Evolutionary conservation across 2,113 vertebrate genomes (phyloP).

Genomic region (Coregonus clupeaformis): DNA sequence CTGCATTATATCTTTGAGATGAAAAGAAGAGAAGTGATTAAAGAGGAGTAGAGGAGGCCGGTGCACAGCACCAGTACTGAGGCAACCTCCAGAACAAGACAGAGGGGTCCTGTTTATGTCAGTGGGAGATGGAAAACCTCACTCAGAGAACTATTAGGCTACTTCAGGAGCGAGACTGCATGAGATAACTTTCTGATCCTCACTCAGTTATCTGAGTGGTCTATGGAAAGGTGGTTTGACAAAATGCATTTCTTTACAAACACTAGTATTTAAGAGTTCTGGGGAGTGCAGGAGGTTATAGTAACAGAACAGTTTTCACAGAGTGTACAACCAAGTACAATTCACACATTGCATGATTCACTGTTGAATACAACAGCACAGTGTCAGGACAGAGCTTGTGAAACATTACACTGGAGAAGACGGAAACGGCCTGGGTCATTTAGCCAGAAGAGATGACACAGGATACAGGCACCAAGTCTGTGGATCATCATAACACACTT

Average conservation of each 20-base stretch:
- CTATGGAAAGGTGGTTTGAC: not conserved
- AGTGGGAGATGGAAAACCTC: not conserved
- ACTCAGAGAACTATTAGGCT: not conserved
- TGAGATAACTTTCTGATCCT: not conserved
- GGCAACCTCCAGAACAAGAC: not conserved
- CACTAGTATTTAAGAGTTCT: not conserved
- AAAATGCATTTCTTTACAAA: not conserved
- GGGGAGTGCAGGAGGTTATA: not conserved
- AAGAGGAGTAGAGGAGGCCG: not conserved
- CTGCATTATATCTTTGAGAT: slow-evolving; percentile 83
- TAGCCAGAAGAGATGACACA: not conserved
- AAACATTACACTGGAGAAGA: not conserved
- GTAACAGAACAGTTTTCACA: not conserved
- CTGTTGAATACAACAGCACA: slow-evolving; percentile 36
- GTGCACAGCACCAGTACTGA: not conserved
- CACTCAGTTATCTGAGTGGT: not conserved
- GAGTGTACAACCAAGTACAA: slow-evolving; percentile 32
- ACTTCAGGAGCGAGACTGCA: not conserved
- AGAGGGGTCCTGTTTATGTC: not conserved
- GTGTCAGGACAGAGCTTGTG: not conserved
- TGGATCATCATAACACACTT: not conserved
- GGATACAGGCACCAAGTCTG: not conserved
- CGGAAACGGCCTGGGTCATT: not conserved
- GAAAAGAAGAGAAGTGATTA: slow-evolving; percentile 1
- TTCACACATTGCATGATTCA: slow-evolving; percentile 42